phyloP scores from a whole-genome alignment of 2,797 vertebrate species.

The Phalanger gymnotis region DNA sequence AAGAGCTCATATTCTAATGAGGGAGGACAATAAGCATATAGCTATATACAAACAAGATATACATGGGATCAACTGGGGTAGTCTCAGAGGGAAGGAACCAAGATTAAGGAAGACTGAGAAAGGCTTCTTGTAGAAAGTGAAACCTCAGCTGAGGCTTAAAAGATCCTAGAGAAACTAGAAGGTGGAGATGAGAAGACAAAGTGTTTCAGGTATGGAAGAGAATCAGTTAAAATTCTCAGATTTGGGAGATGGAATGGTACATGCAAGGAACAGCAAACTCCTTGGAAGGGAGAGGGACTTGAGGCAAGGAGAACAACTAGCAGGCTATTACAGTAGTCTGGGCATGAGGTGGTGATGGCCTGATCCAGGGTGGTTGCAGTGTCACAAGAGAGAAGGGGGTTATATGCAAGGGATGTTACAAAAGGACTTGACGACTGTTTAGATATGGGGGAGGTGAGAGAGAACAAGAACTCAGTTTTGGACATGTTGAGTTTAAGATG shows the following conservation, averaged over 20 bases:
- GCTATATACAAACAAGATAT: not conserved
- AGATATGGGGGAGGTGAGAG: not conserved
- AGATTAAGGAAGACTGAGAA: not conserved
- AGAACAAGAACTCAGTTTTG: not conserved
- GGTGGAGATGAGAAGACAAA: not conserved
- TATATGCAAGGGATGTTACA: not conserved
- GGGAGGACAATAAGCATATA: not conserved
- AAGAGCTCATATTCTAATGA: not conserved
- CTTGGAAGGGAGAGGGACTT: not conserved
- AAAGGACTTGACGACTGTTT: not conserved
- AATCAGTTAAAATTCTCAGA: not conserved
- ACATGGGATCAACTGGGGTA: not conserved
- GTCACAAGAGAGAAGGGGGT: not conserved
- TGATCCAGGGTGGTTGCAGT: not conserved
- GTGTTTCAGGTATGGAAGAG: not conserved
- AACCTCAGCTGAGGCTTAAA: not conserved
- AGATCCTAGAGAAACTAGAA: not conserved
- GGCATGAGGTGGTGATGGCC: not conserved
- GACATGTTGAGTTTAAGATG: not conserved
- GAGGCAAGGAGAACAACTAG: not conserved
- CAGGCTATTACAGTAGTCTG: not conserved
- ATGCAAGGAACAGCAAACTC: not conserved
- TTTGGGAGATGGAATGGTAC: not conserved
- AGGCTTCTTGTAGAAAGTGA: not conserved
- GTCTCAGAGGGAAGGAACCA: not conserved